Base-by-base conservation (phyloP, 2,888 invertebrate species). In the Panzeria rudis region DNA sequence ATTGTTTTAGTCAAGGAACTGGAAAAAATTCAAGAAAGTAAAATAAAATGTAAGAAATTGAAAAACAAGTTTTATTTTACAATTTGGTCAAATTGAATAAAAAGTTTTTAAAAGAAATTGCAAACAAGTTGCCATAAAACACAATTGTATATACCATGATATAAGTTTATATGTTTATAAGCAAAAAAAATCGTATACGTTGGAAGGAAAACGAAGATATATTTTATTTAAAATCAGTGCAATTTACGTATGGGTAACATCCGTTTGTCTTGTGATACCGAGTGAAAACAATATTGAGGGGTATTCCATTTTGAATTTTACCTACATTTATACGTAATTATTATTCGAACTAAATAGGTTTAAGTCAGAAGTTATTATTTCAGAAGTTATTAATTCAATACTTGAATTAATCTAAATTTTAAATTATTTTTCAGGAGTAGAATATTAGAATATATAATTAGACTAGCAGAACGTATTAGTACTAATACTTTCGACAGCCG, bases 81-180 rank as follows among this genome's bases (percentile, higher is more conserved):
- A 29, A 64, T 17, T 81, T 75, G 75, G 75, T 81, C 68, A 75
- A 75, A 81, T 81, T 75, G 68, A 68, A 81, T 72, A 69, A 75
- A 61, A 75, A 35, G 17, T 80, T 66, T 32, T 47, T 5, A 13
- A 41, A 73, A n/a, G 32, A 25, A 59, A 68, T 50, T 54, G 25
- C 32, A n/a, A 38, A 50, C 13, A 68, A 68, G 47, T 69, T 29
- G 38, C 71, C 41, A 35, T 20, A 54, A 8, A 6, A 9, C 13
- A 73, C 25, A 38, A 5, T 47, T 20, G 2, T 38, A 38, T 11
- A 3, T 15, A 44, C n/a, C 5, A 15, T n/a, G 2, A 8, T 20
- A 64, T 25, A 38, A 52, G 3, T 11, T 23, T 20, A 41, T 8
- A 41, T 41, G 7, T 17, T 15, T 35, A n/a, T n/a, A 32, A 32